Conservation (phyloP, 2,888 invertebrate species). For the Andrena bicolor region DNA sequence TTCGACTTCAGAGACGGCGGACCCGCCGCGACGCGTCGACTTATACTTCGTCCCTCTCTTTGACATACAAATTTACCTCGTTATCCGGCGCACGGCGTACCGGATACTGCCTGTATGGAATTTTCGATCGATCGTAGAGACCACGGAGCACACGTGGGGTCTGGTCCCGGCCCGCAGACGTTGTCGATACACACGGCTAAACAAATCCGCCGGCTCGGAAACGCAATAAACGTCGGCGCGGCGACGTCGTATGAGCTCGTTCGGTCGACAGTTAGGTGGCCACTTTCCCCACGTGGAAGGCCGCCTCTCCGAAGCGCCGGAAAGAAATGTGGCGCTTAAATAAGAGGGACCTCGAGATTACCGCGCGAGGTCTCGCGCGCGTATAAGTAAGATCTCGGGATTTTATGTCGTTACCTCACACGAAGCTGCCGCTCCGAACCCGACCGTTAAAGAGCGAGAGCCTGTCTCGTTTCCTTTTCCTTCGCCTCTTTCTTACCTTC, state of each 20-base stretch:
- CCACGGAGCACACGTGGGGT: constrained; percentile 60
- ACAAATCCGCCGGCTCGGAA: constrained; percentile 70
- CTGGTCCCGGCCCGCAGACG: constrained; percentile 35
- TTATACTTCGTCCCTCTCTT: constrained; percentile 20
- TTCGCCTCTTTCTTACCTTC: constrained; percentile 4
- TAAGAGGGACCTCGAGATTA: constrained; percentile 70
- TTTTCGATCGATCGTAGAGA: constrained; percentile 61
- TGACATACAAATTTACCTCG: constrained; percentile 68
- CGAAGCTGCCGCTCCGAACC: constrained; percentile 75
- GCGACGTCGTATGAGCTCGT: constrained; percentile 70
- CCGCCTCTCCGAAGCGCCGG: constrained; percentile 55
- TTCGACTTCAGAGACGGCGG: constrained; percentile 37
- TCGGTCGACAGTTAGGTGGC: constrained; percentile 72
- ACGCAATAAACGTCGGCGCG: constrained; percentile 71
- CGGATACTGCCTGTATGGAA: constrained; percentile 52
- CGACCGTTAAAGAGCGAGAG: constrained; percentile 62
- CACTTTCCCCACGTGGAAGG: constrained; percentile 70
- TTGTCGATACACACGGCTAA: constrained; percentile 65
- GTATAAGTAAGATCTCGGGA: constrained; percentile 80
- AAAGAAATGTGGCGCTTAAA: constrained; percentile 76
- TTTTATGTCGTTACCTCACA: constrained; percentile 83
- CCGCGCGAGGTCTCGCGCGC: constrained; percentile 63
- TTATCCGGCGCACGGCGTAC: constrained; percentile 53
- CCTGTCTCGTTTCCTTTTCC: constrained; percentile 13
- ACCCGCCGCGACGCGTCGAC: constrained; percentile 56